These are phyloP conservation scores for Calonectris borealis DNA, from an alignment of 2,113 vertebrate species.

Conservation along the genomic window DNA sequence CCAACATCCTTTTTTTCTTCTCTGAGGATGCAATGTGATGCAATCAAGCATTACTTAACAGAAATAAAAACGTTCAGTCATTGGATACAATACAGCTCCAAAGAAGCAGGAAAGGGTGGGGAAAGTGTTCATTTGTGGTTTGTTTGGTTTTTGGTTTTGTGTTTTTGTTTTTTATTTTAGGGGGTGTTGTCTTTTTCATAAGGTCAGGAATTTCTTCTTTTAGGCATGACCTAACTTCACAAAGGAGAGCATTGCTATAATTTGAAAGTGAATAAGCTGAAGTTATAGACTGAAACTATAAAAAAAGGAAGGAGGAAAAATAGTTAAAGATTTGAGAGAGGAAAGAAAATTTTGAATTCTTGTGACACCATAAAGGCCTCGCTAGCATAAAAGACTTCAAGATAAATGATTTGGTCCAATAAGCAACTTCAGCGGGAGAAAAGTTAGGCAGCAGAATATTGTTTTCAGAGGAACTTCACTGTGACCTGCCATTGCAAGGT, in stretches of 20 bases:
- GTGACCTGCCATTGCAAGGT: neutral
- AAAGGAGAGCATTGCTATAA: neutral
- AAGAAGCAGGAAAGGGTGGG: neutral
- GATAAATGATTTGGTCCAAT: neutral
- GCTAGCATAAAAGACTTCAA: neutral
- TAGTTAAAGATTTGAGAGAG: neutral
- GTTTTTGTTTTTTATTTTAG: neutral
- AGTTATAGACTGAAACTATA: neutral
- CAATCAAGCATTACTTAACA: neutral
- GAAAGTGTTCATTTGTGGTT: neutral
- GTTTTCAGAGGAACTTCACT: neutral
- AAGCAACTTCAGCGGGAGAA: neutral
- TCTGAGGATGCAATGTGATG: neutral
- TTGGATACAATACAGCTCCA: neutral
- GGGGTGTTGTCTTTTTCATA: neutral
- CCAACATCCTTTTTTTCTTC: neutral
- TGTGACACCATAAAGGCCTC: neutral
- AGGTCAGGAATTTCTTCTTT: neutral
- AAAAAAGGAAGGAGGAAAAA: neutral
- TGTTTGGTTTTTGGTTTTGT: neutral
- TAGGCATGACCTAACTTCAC: neutral
- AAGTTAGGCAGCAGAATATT: neutral
- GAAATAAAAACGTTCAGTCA: neutral
- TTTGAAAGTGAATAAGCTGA: neutral
- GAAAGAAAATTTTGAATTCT: neutral